Base-by-base conservation (phyloP, 2,888 invertebrate genomes). In the Tyria jacobaeae region DNA sequence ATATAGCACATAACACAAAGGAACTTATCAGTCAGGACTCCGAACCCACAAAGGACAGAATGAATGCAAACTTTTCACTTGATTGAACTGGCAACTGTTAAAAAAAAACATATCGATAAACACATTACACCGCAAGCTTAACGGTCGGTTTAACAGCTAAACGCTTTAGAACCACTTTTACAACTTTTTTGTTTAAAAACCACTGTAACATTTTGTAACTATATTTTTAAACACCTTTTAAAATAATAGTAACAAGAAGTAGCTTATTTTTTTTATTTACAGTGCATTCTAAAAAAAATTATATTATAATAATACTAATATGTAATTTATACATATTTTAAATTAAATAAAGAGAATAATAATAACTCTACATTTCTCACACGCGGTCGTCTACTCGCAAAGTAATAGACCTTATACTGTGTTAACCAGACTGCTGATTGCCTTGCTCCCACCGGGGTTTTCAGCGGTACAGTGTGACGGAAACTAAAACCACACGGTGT, bases 131-230 rank as follows among this genome's bases (percentile, higher is more conserved):
- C 73, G 66, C 71, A 64, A 67, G 66, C 67, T 66, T 79, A 62
- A 79, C 79, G 76, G 70, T 71, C 77, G 75, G 75, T 78, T 80
- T 57, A 75, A 70, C 71, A 70, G 63, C 73, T 71, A 62, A 62
- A 52, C 53, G 44, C 5, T 57, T 53, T 17, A 49, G 41, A 57
- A 53, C 25, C 59, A 35, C 27, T n/a, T 59, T 54, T 17, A 41
- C 17, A 24, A 53, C 39, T 52, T 53, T 60, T 50, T 60, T 27
- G 37, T 17, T 49, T 27, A 37, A 14, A 39, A 49, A 49, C 57
- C 17, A 17, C 27, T 25, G 24, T 25, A 31, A 50, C 3, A n/a
- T 31, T 34, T 39, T 17, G 10, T 44, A 24, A 54, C 17, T 21
- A 14, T 12, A 17, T 55, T 44, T 21, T 56, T 7, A 12, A 37